phyloP scores from a whole-genome alignment of 2,797 vertebrate species.

The Scarus forsteni region DNA sequence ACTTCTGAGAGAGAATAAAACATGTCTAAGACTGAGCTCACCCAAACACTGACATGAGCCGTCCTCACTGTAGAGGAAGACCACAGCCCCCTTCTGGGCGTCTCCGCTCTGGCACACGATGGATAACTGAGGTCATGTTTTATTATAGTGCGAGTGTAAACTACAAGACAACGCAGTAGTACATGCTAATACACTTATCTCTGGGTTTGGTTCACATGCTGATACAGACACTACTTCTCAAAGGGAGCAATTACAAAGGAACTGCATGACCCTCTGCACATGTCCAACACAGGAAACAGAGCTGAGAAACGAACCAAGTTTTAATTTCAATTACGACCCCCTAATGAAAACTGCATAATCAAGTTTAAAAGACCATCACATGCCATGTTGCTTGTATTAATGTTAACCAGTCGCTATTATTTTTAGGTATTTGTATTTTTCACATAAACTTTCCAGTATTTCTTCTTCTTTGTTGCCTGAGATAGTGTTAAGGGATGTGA shows the following conservation, averaged over 20 bases:
- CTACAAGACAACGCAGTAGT: constrained; percentile 49
- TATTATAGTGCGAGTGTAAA: constrained; percentile 59
- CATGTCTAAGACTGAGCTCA: constrained; percentile 45
- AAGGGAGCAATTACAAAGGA: constrained; percentile 14
- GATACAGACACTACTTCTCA: constrained; percentile 26
- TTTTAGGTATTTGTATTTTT: too few species aligned
- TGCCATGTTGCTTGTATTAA: too few species aligned
- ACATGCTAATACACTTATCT: constrained; percentile 18
- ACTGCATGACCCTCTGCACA: too few species aligned
- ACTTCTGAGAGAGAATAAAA: constrained; percentile 54
- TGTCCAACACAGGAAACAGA: too few species aligned
- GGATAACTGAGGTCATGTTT: constrained; percentile 66
- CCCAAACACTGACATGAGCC: constrained; percentile 37
- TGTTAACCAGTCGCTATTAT: too few species aligned
- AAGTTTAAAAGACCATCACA: too few species aligned
- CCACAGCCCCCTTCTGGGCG: constrained; percentile 3
- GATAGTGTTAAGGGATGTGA: too few species aligned
- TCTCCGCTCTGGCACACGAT: constrained; percentile 50
- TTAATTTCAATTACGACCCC: too few species aligned
- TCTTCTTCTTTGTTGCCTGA: too few species aligned
- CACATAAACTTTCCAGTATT: too few species aligned
- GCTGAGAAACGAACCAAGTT: too few species aligned
- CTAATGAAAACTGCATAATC: too few species aligned
- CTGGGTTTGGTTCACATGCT: constrained; percentile 23
- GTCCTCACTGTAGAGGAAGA: not conserved